Percentiles rank a stretch among this genome's conserved stretches.
Conservation (phyloP, 2,888 invertebrate genomes). For the Cheilosia soror region DNA sequence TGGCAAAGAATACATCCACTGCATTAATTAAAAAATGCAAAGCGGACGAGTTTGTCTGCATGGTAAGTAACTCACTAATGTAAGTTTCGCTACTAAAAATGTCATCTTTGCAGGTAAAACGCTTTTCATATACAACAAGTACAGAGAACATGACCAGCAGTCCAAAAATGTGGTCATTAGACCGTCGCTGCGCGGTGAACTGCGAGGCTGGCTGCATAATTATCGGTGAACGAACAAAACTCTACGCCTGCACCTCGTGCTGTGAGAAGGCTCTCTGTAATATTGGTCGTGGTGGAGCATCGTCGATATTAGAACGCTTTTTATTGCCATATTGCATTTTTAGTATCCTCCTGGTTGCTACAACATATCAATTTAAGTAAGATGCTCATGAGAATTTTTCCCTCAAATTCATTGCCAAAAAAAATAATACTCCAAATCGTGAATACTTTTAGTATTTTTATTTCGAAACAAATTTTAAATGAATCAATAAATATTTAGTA, state of each 20-base stretch:
- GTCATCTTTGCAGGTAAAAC: conserved; percentile 86
- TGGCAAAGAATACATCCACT: conserved; percentile 85
- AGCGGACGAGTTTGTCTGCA: conserved; percentile 90
- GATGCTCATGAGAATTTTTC: conserved; percentile 1
- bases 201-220: conserved; percentile 95
- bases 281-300: conserved; percentile 86
- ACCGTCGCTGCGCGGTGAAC: conserved; percentile 91
- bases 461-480: conserved; percentile 51
- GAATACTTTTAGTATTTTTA: conserved; percentile 41
- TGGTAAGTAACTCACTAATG: conserved; percentile 85
- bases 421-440: conserved; percentile 32
- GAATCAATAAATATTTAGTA: conserved; percentile 63
- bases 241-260: conserved; percentile 94
- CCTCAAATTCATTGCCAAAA: conserved; percentile 46
- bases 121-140: conserved; percentile 92
- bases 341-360: conserved; percentile 31
- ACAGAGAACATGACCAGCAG: conserved; percentile 91
- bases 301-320: conserved; percentile 10
- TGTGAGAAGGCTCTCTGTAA: conserved; percentile 92
- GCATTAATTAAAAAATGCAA: conserved; percentile 89
- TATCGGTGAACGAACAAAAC: conserved; percentile 94
- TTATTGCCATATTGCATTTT: conserved; percentile 15
- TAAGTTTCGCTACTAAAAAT: not conserved
- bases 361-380: conserved; percentile 64
- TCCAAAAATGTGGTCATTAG: conserved; percentile 92